Evolutionary conservation across 1,140 invertebrate genomes (phyloP).

Genomic region (Drosophila athabasca): DNA sequence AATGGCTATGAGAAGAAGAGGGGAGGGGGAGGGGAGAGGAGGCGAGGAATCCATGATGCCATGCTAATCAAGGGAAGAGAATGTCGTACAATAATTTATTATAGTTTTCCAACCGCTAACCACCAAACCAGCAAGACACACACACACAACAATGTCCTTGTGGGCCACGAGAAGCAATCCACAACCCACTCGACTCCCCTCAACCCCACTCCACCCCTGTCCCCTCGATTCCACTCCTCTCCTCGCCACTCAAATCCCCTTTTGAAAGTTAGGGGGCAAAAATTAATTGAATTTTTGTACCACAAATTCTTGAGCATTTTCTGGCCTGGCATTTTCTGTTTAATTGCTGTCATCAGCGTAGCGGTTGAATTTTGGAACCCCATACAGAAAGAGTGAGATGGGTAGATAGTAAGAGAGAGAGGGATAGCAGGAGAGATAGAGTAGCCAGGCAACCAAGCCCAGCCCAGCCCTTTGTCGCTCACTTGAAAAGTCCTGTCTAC

Average conservation of each 20-base stretch:
- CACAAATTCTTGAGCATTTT: conserved; percentile 78
- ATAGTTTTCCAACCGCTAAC: conserved; percentile 74
- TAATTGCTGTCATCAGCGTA: conserved; percentile 76
- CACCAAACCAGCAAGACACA: conserved; percentile 55
- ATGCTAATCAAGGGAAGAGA: conserved; percentile 73
- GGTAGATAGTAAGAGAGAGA: not conserved
- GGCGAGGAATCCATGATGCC: conserved; percentile 20
- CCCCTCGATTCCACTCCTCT: not conserved
- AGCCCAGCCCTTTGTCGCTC: conserved; percentile 12
- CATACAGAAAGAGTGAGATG: not conserved
- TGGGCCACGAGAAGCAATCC: not conserved
- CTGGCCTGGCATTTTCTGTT: conserved; percentile 69
- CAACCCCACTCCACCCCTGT: not conserved
- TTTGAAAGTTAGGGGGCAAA: conserved; percentile 42
- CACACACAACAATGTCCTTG: conserved; percentile 52
- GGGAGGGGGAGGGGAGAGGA: not conserved
- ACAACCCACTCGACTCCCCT: not conserved
- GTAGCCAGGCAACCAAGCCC: conserved; percentile 2
- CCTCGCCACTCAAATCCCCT: conserved; percentile 10
- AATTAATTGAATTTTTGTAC: conserved; percentile 82
- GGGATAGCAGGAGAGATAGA: not conserved
- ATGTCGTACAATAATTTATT: conserved; percentile 79
- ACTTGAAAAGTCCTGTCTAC: conserved; percentile 22
- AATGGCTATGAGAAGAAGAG: conserved; percentile 2
- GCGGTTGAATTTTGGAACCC: conserved; percentile 72